Evolutionary conservation across 92 coral and sea anemone species (phyloP).

Genomic region (Metridium senile): DNA sequence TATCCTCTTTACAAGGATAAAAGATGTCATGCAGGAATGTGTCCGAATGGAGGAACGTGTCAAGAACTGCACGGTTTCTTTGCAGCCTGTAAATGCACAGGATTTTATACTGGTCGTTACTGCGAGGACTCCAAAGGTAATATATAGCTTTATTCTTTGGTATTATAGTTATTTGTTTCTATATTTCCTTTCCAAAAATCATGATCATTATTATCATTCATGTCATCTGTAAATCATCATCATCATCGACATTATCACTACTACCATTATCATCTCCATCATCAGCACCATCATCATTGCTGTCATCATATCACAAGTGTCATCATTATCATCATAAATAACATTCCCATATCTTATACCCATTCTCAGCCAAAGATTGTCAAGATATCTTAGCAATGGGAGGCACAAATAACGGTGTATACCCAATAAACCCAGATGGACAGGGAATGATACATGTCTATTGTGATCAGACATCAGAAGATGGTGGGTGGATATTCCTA

Average conservation of each 20-base stretch:
- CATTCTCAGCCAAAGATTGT: slow-evolving; percentile 29
- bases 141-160: background rate
- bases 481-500: slow-evolving; percentile 39
- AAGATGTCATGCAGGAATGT: slow-evolving; percentile 28
- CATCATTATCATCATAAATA: too few relatives aligned
- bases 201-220: too few relatives aligned
- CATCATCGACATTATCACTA: too few relatives aligned
- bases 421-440: slow-evolving; percentile 39
- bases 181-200: too few relatives aligned
- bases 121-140: slow-evolving; percentile 45
- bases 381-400: slow-evolving; percentile 24
- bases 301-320: too few relatives aligned
- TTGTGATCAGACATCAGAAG: slow-evolving; percentile 40
- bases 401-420: slow-evolving; percentile 18
- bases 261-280: too few relatives aligned
- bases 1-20: too few relatives aligned
- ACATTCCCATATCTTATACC: background rate
- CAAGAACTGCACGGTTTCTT: slow-evolving; percentile 38
- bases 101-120: slow-evolving; percentile 34
- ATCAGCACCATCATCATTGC: too few relatives aligned
- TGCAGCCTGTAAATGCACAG: slow-evolving; percentile 41
- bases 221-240: too few relatives aligned
- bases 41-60: slow-evolving; percentile 60
- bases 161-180: too few relatives aligned
- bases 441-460: slow-evolving; percentile 16